Evolutionary conservation across 1,140 invertebrate genomes (phyloP).

Genomic region (Scaptodrosophila lebanonensis): DNA sequence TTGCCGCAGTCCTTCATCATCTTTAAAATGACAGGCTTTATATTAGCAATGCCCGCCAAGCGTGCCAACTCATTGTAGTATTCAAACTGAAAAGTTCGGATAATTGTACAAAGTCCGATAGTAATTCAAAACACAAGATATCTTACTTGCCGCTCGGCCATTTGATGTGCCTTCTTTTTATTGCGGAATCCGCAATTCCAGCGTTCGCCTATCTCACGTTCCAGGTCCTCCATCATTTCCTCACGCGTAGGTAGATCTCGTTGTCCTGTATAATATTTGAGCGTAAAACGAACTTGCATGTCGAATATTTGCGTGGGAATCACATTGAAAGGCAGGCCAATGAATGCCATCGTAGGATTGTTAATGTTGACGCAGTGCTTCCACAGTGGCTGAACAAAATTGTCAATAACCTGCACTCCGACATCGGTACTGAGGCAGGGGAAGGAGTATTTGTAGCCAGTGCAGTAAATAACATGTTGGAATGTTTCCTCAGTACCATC

Average conservation of each 20-base stretch:
- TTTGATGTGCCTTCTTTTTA: conserved; percentile 84
- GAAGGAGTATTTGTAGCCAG: conserved; percentile 89
- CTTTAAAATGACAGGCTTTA: conserved; percentile 83
- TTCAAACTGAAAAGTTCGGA: conserved; percentile 78
- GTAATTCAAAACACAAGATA: background rate
- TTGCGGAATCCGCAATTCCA: conserved; percentile 79
- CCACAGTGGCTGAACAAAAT: conserved; percentile 90
- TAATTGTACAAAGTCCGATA: background rate
- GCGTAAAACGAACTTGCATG: conserved; percentile 86
- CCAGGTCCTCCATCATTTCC: conserved; percentile 83
- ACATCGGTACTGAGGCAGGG: conserved; percentile 87
- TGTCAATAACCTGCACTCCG: conserved; percentile 85
- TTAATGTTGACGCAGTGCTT: conserved; percentile 90
- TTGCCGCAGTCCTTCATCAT: conserved; percentile 84
- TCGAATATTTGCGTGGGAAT: conserved; percentile 92
- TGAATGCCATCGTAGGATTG: conserved; percentile 87
- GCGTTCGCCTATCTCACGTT: conserved; percentile 80
- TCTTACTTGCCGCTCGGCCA: conserved; percentile 83
- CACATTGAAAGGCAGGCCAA: conserved; percentile 88
- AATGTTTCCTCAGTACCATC: conserved; percentile 81
- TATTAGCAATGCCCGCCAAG: conserved; percentile 80
- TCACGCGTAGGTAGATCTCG: conserved; percentile 82
- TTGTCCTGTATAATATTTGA: conserved; percentile 83
- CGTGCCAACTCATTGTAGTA: conserved; percentile 85
- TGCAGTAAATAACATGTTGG: conserved; percentile 88